Evolutionary conservation across 2,888 invertebrate species (phyloP), one percentile per base, ranked within the genome.

Genomic region (Aproaerema taeniolella): DNA sequence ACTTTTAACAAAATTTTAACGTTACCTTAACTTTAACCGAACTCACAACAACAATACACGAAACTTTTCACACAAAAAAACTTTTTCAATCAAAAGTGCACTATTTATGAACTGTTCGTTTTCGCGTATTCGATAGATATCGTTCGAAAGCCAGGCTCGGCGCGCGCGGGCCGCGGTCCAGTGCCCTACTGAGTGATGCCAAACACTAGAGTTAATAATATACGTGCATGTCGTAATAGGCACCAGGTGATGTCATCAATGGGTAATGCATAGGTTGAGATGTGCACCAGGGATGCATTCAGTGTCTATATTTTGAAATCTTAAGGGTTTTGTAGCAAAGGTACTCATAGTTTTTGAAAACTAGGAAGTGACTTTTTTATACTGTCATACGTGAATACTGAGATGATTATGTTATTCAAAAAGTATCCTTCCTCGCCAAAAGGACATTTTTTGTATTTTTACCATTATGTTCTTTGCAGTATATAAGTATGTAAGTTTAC

Each of bases 181-280:
- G 55, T 66, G 72, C 62, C 66, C 69, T 56, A 69, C 65, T 67
- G 67, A 52, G 53, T 52, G 70, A 68, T 76, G 77, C 77, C 79
- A 78, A 79, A 59, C 67, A 64, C 60, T 61, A 58, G 54, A 55
- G 61, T 64, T 64, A 78, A 81, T 79, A 77, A 76, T 77, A 77
- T 78, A 74, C 70, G 36, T 43, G 52, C 49, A 55, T 80, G 70
- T 70, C 70, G 77, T 70, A 80, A 78, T 61, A 49, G 45, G 39
- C 52, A 43, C 55, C 49, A 55, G 49, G 61, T 83, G 81, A 82
- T 77, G 77, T 82, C 81, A 82, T 61, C 54, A 55, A 57, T 63
- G 57, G 56, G n/a, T n/a, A n/a, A 29, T 37, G 29, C 34, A 61
- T 56, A 53, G 49, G 47, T 50, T 40, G 39, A 20, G 26, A 13